These are phyloP conservation scores for Pipistrellus nathusii DNA, from an alignment of 2,797 vertebrate genomes.

Conservation along the genomic window DNA sequence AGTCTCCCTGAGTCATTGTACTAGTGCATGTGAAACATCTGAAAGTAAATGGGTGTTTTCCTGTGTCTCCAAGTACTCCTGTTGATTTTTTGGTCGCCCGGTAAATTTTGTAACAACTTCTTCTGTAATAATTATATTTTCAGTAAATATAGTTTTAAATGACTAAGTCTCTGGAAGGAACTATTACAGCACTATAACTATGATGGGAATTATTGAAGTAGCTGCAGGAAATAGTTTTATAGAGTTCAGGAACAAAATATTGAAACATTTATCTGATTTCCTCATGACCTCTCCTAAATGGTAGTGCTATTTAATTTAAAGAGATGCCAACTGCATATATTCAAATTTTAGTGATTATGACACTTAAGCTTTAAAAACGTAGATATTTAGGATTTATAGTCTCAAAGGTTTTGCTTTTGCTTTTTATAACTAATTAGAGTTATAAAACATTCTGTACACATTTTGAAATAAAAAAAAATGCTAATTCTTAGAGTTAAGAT, in stretches of 20 bases:
- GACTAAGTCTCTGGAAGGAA: not conserved
- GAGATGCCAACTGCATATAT: not conserved
- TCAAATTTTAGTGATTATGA: conserved; percentile 40
- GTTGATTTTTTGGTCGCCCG: too few species aligned
- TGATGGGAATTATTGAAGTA: not conserved
- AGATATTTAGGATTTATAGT: not conserved
- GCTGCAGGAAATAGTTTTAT: not conserved
- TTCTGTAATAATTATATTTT: not conserved
- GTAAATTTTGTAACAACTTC: not conserved
- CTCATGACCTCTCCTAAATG: not conserved
- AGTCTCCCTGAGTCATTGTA: too few species aligned
- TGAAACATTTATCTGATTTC: not conserved
- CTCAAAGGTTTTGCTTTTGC: not conserved
- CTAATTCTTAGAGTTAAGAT: not conserved
- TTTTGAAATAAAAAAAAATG: not conserved
- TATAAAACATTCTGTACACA: not conserved
- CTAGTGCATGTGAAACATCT: too few species aligned
- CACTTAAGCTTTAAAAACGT: not conserved
- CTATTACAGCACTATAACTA: not conserved
- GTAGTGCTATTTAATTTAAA: not conserved
- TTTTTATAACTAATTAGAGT: not conserved
- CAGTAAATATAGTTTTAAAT: not conserved
- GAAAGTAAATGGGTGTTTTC: too few species aligned
- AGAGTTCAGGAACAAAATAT: not conserved
- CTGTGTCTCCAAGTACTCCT: too few species aligned